These are phyloP conservation scores for Agrypnia vestita DNA, from an alignment of 1,140 invertebrate genomes.

Conservation along the genomic window DNA sequence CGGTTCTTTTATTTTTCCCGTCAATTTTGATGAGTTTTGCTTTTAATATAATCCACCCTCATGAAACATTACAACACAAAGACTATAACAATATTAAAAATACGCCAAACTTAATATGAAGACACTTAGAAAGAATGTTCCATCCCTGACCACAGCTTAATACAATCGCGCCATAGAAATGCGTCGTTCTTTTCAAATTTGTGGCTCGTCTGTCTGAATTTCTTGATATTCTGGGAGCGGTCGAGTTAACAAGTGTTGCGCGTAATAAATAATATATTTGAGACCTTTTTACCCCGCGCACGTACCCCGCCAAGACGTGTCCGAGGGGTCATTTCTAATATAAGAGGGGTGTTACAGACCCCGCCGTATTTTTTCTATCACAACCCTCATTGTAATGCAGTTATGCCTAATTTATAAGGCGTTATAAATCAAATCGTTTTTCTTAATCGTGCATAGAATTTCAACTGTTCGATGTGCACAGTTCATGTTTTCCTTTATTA, in stretches of 20 bases:
- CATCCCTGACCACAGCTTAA: no score
- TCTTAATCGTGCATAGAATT: neutral
- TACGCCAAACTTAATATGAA: no score
- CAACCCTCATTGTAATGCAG: slow-evolving; percentile 14
- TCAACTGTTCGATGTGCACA: neutral
- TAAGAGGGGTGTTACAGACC: neutral
- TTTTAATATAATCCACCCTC: no score
- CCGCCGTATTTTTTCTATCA: slow-evolving; percentile 2
- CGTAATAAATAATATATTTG: slow-evolving; percentile 35
- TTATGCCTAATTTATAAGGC: no score
- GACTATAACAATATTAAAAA: no score
- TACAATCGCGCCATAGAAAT: no score
- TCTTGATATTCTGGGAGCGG: neutral
- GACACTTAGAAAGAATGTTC: no score
- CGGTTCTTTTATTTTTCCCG: no score
- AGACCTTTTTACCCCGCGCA: slow-evolving; percentile 27
- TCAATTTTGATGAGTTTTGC: no score
- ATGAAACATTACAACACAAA: no score
- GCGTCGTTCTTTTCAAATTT: no score
- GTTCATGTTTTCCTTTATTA: no score
- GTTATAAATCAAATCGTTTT: neutral
- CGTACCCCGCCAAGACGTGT: slow-evolving; percentile 19
- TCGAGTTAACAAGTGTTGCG: slow-evolving; percentile 20
- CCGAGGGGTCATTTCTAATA: slow-evolving; percentile 37
- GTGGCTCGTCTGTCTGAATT: neutral